Base-by-base conservation (phyloP, 2,888 invertebrate species). In the Crepidodera aurea region DNA sequence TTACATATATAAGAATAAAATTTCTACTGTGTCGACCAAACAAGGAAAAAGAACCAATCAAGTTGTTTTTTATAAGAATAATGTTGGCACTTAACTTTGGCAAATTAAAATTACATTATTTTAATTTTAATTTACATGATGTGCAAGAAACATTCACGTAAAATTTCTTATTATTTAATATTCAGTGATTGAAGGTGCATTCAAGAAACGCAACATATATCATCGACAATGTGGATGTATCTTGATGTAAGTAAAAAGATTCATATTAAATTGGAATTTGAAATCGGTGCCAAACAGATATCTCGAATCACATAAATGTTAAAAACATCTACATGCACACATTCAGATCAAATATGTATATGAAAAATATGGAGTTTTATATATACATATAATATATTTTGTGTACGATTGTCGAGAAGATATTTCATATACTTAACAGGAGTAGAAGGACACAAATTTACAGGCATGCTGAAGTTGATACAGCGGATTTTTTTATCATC, bases 391-490 rank as follows among this genome's bases (percentile, higher is more conserved):
- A n/a, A n/a, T n/a, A 73, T 74, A 76, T 71, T 69, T 69, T 69
- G 66, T 71, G 75, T 72, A 77, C 77, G 81, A 81, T 81, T 81
- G 81, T 81, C 81, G 71, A 78, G 76, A 77, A 73, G 72, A 63
- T 68, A 67, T 71, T 64, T 54, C 64, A 67, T 65, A 65, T 76
- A 75, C 71, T 71, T 77, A 76, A 77, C 75, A 80, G 79, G 78
- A 79, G 78, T 76, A 72, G 70, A 74, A 76, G 77, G 76, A 75
- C 75, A 77, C 77, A 73, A 68, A 74, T 67, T 67, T 63, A 67
- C 67, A 72, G 70, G 68, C 71, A 69, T 70, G 70, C 72, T 71
- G 69, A 68, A 64, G 57, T 66, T 65, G 60, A 65, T 64, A 68
- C 61, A 63, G 57, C 64, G 50, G 50, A 32, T 44, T 34, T 46